Conservation (phyloP, 2,888 invertebrate genomes). For the Brenthis ino region DNA sequence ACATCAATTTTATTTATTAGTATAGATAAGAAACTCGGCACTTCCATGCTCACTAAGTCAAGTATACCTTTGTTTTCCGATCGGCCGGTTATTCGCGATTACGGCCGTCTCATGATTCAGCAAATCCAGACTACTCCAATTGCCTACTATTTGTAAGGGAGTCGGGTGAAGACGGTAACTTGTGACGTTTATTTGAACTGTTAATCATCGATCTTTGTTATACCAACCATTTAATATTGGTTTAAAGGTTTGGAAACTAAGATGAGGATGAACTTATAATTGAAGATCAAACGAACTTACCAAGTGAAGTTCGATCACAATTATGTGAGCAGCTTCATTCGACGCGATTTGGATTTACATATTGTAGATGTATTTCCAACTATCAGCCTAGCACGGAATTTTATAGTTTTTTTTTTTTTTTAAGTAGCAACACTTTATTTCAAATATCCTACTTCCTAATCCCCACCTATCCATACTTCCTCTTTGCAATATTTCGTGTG, state of each 20-base stretch:
- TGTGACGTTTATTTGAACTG: slow-evolving; percentile 29
- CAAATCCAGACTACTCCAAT: slow-evolving; percentile 30
- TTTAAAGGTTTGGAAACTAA: not conserved
- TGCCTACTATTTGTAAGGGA: slow-evolving; percentile 35
- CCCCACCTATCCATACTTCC: too few species aligned
- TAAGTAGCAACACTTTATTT: too few species aligned
- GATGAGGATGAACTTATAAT: too few species aligned
- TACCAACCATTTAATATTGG: slow-evolving; percentile 1
- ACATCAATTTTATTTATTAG: not conserved
- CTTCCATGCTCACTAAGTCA: slow-evolving; percentile 37
- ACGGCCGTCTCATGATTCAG: slow-evolving; percentile 46
- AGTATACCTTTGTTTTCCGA: slow-evolving; percentile 56
- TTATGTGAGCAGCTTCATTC: too few species aligned
- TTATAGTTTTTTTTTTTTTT: too few species aligned
- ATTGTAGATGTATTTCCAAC: too few species aligned
- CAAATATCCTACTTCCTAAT: too few species aligned
- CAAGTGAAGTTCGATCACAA: too few species aligned
- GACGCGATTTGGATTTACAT: too few species aligned
- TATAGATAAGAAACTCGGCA: slow-evolving; percentile 14
- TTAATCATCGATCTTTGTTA: slow-evolving; percentile 22
- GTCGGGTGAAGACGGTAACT: slow-evolving; percentile 15
- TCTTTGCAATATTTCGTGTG: too few species aligned
- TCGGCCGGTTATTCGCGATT: slow-evolving; percentile 64
- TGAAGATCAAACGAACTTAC: too few species aligned
- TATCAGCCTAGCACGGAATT: too few species aligned